Percentiles rank a stretch among this genome's conserved stretches.
These are phyloP conservation scores for Heterodera schachtii DNA, from an alignment of 1,140 invertebrate species.

Conservation along the genomic window DNA sequence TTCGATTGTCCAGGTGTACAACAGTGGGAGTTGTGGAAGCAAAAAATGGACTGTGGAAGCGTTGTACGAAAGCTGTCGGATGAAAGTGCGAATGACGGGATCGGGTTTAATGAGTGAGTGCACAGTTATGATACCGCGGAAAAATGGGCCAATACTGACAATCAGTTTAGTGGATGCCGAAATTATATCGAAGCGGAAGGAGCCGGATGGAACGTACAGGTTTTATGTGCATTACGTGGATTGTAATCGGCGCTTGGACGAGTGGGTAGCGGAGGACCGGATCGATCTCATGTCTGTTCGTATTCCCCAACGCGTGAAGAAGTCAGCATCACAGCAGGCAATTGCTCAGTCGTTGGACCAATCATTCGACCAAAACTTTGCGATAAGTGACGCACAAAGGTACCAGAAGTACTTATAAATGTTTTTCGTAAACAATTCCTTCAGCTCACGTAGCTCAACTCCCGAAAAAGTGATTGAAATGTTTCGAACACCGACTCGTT, in stretches of 20 bases:
- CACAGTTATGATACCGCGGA: not conserved
- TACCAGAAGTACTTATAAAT: not conserved
- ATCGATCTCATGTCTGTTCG: conserved; percentile 42
- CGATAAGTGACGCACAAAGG: conserved; percentile 12
- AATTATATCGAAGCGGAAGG: conserved; percentile 37
- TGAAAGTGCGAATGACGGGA: conserved; percentile 45
- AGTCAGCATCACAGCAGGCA: conserved; percentile 10
- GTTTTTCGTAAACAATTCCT: conserved; percentile 13
- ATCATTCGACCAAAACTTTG: conserved; percentile 1
- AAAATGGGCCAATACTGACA: conserved; percentile 13
- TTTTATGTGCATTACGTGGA: conserved; percentile 57
- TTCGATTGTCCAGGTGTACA: not conserved
- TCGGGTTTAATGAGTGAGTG: conserved; percentile 37
- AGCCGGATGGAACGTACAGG: conserved; percentile 11
- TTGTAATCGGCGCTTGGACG: conserved; percentile 53
- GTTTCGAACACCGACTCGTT: conserved; percentile 24
- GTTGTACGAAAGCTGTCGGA: conserved; percentile 48
- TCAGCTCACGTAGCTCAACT: conserved; percentile 35
- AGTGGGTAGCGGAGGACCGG: conserved; percentile 47
- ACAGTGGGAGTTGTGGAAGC: conserved; percentile 21
- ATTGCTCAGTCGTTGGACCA: conserved; percentile 20
- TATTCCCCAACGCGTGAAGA: conserved; percentile 45
- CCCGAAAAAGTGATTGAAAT: conserved; percentile 30
- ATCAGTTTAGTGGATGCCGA: conserved; percentile 49
- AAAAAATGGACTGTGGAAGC: conserved; percentile 36